Evolutionary conservation across 2,113 vertebrate genomes (phyloP), one percentile per base, ranked within the genome.

Genomic region (Rhinoptilus africanus): DNA sequence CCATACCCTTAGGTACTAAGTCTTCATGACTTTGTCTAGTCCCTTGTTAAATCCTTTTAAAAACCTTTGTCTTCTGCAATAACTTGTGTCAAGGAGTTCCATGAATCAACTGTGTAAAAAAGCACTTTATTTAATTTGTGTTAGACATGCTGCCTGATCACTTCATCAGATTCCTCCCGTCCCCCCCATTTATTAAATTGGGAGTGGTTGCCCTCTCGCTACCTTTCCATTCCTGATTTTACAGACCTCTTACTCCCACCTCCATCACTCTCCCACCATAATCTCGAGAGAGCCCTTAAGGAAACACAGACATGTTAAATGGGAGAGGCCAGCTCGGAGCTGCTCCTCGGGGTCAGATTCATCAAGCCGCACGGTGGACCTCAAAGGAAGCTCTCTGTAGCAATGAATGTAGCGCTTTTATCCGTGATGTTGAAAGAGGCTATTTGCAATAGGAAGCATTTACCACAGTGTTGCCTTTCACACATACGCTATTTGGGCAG

Each of bases 41-140:
- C 60, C 73, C 74, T 81, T 63, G 23, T 81, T 67, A 93, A 81
- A 89, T 92, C 60, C 86, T 96, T 78, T 88, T 26, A 68, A 82
- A 92, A 82, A 63, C 66, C 69, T 69, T 87, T 94, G 87, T 87
- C 77, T 94, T 30, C 11, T 85, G 73, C 74, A 78, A 26, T 88
- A 95, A 64, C 73, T 91, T 87, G 45, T 86, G 89, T 92, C 84
- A 91, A 95, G 89, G 81, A 91, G 77, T 87, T 93, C 85, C 53
- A 82, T 95, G 94, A 96, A 96, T 95, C 75, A 79, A 60, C 93
- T 53, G 43, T 94, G 77, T 96, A 93, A 95, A 91, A 94, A 95
- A 89, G 76, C 91, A 92, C 93, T 96, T 92, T 96, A 88, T 95
- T 92, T 96, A 92, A 97, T 96, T 96, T 94, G 75, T 91, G 93